Base-by-base conservation (phyloP, 2,797 vertebrate species). In the Enteromius trimaculatus region DNA sequence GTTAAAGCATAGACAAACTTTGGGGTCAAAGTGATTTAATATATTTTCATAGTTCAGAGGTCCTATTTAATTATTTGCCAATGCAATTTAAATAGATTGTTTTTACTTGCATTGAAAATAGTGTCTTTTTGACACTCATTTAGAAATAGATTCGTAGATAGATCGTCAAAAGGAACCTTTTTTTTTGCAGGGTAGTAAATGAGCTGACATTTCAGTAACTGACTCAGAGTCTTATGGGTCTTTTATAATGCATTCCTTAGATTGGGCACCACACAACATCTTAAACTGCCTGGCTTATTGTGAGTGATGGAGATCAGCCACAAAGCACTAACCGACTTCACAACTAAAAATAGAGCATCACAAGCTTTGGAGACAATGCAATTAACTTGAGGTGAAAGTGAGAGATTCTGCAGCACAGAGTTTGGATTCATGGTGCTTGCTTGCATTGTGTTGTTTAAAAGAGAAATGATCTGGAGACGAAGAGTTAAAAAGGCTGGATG, bases 311-410 rank as follows among this genome's bases (percentile, higher is more conserved):
- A 62, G 55, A 64, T 44, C 37, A 49, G 53, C 65, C 47, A 64
- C 77, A 65, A 65, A 66, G 68, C 69, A 74, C 58, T 55, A 82
- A 71, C 42, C 1, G 16, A 62, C 78, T 70, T 17, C 44, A 78
- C 31, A 47, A 65, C 72, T 71, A 64, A 78, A 85, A 79, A 85
- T 74, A 74, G 71, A 66, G 29, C 68, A 58, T 72, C 74, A 65
- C 71, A 81, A 72, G 81, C 47, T 85, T 85, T 47, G 68, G 75
- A 72, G 76, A 85, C 74, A 82, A 55, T 77, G 69, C 80, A 85
- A 74, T 79, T 82, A 78, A 77, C 76, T 74, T 58, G 34, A 82
- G 60, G 34, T 26, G 72, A 58, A 75, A 77, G 53, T 71, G 44
- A 82, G 34, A 44, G 75, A 72, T 39, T 3, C 26, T 60, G 72